Conservation (phyloP, 2,797 vertebrate species). For the Sebastes steindachneri region DNA sequence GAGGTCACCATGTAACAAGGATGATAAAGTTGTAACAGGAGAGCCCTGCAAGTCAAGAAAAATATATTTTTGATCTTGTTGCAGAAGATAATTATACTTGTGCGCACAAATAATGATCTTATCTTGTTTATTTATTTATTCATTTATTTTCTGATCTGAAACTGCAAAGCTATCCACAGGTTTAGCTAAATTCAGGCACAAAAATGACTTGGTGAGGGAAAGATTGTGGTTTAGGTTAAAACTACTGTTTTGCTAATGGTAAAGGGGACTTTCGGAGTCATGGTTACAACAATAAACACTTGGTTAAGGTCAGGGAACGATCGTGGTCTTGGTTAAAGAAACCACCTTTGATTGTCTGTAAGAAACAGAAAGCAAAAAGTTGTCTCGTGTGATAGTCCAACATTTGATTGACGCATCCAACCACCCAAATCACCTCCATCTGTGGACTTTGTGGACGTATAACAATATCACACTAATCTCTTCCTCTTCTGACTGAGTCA, state of each 20-base stretch:
- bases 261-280: neutral
- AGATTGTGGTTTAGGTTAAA: neutral
- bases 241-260: neutral
- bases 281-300: neutral
- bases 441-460: neutral
- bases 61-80: neutral
- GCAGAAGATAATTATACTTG: neutral
- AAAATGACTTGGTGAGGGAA: neutral
- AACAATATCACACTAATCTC: neutral
- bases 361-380: neutral
- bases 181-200: neutral
- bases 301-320: neutral
- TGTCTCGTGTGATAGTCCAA: neutral
- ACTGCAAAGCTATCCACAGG: fast-evolving
- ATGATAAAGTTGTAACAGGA: neutral
- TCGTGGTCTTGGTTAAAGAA: neutral
- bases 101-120: neutral
- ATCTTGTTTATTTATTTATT: no score
- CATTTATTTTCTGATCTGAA: neutral
- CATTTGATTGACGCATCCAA: neutral
- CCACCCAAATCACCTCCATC: neutral
- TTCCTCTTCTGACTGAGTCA: neutral
- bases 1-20: neutral
- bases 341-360: neutral
- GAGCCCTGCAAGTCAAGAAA: no score